Conservation (phyloP, 1,140 invertebrate species). For the Ridgeia piscesae region DNA sequence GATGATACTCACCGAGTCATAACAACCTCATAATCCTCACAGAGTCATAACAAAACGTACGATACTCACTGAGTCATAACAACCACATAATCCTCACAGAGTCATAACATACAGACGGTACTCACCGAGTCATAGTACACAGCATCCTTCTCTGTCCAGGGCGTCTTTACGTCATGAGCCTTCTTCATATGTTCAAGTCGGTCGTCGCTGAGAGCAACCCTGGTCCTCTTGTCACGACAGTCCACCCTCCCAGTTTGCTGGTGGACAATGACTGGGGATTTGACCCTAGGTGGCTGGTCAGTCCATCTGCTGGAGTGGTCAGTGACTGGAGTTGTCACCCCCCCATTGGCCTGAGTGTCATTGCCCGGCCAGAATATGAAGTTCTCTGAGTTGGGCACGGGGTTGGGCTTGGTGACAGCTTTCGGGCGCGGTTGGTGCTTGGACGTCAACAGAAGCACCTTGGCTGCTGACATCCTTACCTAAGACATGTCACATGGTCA, state of each 20-base stretch:
- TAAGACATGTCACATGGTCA: not conserved
- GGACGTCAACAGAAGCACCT: not conserved
- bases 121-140: constrained; percentile 23
- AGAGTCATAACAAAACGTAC: not conserved
- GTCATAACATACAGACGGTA: not conserved
- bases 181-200: constrained; percentile 69
- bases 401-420: not conserved
- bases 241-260: not conserved
- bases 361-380: not conserved
- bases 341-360: not conserved
- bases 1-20: constrained; percentile 21
- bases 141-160: constrained; percentile 24
- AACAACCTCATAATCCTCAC: too few relatives aligned
- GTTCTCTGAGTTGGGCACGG: not conserved
- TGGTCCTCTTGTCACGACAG: not conserved
- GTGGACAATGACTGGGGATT: not conserved
- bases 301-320: not conserved
- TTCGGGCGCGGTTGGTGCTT: not conserved
- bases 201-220: constrained; percentile 45
- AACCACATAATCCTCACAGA: not conserved
- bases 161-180: constrained; percentile 50
- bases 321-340: not conserved
- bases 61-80: not conserved
- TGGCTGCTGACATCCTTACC: not conserved
- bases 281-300: not conserved